Evolutionary conservation across 2,888 invertebrate genomes (phyloP).

Genomic region (Ferrisia virgata): DNA sequence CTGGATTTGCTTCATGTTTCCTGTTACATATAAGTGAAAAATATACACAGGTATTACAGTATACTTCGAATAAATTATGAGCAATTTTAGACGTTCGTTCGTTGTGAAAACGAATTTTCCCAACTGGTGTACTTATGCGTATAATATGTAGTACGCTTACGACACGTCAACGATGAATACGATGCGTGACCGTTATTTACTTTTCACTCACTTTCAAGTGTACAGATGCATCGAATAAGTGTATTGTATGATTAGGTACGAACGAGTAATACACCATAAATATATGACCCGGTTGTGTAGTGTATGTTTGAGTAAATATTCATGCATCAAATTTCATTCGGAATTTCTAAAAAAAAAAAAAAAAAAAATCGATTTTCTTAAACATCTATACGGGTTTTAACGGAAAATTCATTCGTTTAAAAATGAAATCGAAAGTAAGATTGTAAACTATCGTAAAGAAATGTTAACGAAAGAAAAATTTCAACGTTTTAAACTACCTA

Average conservation of each 20-base stretch:
- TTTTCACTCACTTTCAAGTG: not conserved
- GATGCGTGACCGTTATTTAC: not conserved
- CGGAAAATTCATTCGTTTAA: too few species aligned
- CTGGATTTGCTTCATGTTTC: constrained; percentile 17
- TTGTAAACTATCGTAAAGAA: not conserved
- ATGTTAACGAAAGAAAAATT: not conserved
- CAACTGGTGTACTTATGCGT: not conserved
- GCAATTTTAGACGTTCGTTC: constrained; percentile 16
- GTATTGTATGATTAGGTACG: not conserved
- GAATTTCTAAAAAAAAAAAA: too few species aligned
- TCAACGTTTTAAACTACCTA: not conserved
- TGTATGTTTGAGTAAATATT: too few species aligned
- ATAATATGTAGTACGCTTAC: too few species aligned
- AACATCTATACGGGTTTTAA: too few species aligned
- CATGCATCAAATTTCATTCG: too few species aligned
- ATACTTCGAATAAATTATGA: not conserved
- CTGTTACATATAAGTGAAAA: not conserved
- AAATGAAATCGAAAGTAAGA: too few species aligned
- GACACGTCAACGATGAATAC: not conserved
- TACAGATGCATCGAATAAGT: not conserved
- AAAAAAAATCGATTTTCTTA: too few species aligned
- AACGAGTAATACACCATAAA: too few species aligned
- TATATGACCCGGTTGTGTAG: too few species aligned
- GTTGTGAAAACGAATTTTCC: constrained; percentile 8
- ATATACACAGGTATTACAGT: too few species aligned